Base-by-base conservation (phyloP, 2,888 invertebrate species). In the Napeogenes inachia region DNA sequence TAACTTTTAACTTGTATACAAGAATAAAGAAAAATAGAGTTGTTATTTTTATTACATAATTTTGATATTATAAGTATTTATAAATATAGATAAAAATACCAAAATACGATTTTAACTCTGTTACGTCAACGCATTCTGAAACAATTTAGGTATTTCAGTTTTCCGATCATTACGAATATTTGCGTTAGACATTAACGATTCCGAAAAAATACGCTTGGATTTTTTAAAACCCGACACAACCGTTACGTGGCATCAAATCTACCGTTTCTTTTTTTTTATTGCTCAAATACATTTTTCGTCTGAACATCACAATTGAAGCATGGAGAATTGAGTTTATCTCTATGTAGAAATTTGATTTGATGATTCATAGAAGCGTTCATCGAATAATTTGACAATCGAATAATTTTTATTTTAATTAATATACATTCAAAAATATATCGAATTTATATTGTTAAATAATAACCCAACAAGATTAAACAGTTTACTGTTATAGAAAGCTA, bases 251-350 rank as follows among this genome's bases (percentile, higher is more conserved):
- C 50, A 10, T 50, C 50, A 50, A 30, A 50, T 10, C 50, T 21
- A 30, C 12, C 30, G 4, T 50, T 30, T 30, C 30, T 50, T 50
- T 50, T 21, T n/a, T 21, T 47, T 47, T 47, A 47, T 47, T 47
- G 50, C 12, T 8, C 30, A 50, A 50, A 50, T 50, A 50, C 50
- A 50, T 50, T 50, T 50, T 50, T 30, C 50, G 12, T 50, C 5
- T 50, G 50, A 50, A 50, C 30, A 21, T 50, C 50, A 50, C 50
- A 50, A 50, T 50, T 50, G 50, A 30, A 30, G 10, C 4, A 50
- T 50, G 30, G n/a, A 12, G 12, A 50, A 50, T 30, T 50, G 30
- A 30, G 30, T 50, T 50, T 50, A 50, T 47, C 47, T 47, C n/a
- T n/a, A n/a, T 50, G 50, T 30, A 50, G 30, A 30, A 50, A 50